Percentiles rank a stretch among this genome's conserved stretches.
These are phyloP conservation scores for Micromussa lordhowensis DNA, from an alignment of 92 coral and sea anemone genomes.

Conservation along the genomic window DNA sequence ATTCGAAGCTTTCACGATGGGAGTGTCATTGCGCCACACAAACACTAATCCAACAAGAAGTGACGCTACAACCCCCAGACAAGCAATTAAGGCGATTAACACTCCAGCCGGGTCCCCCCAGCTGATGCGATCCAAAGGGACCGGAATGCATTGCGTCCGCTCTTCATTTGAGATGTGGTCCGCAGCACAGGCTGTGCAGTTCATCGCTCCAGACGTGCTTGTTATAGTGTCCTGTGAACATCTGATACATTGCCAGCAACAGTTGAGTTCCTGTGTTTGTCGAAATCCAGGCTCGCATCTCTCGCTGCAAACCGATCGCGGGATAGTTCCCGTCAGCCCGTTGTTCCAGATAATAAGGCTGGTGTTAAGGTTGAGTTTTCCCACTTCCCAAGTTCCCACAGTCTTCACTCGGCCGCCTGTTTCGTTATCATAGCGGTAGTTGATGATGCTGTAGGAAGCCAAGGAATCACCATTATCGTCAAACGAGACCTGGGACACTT, in stretches of 20 bases:
- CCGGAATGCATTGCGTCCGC: constrained; percentile 66
- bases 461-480: constrained; percentile 80
- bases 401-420: constrained; percentile 54
- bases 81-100: constrained; percentile 54
- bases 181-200: constrained; percentile 69
- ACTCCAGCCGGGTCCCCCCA: constrained; percentile 60
- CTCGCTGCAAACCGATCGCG: constrained; percentile 81
- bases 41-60: constrained; percentile 55
- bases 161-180: constrained; percentile 72
- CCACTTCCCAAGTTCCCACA: constrained; percentile 78
- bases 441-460: constrained; percentile 71
- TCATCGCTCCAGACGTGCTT: constrained; percentile 44
- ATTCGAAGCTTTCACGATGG: constrained; percentile 83
- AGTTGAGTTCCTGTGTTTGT: constrained; percentile 70
- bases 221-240: constrained; percentile 71
- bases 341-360: constrained; percentile 67
- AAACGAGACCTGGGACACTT: constrained; percentile 56
- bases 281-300: constrained; percentile 75
- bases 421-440: constrained; percentile 55
- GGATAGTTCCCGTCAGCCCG: constrained; percentile 55
- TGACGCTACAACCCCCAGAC: constrained; percentile 58
- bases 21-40: constrained; percentile 52
- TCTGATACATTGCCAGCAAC: constrained; percentile 86
- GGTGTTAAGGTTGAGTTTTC: constrained; percentile 39
- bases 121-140: constrained; percentile 62